These are phyloP conservation scores for Eubasilissa splendida DNA, from an alignment of 2,888 invertebrate genomes.

Conservation along the genomic window DNA sequence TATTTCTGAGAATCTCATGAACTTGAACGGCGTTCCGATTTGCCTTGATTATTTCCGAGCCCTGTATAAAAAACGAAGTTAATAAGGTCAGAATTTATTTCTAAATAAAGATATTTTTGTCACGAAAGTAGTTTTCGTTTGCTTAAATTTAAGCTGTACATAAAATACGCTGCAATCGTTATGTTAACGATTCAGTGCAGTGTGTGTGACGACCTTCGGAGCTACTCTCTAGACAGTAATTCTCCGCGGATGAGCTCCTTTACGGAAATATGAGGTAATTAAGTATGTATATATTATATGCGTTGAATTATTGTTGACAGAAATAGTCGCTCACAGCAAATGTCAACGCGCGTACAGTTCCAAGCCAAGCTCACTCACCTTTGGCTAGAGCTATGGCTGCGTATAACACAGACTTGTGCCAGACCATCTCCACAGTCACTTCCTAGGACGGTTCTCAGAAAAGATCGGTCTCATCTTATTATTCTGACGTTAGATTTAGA, in stretches of 20 bases:
- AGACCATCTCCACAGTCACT: background rate
- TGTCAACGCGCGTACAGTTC: background rate
- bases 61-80: background rate
- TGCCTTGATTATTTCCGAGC: no score
- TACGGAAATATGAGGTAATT: background rate
- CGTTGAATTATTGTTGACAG: no score
- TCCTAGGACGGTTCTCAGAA: background rate
- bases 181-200: background rate
- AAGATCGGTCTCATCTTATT: no score
- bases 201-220: background rate
- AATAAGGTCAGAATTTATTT: background rate
- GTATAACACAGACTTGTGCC: background rate
- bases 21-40: no score
- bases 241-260: background rate
- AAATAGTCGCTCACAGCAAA: background rate
- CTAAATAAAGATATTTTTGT: background rate
- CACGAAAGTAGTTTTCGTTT: background rate
- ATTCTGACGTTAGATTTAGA: no score
- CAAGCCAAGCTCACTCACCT: conserved; percentile 17
- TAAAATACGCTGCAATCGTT: background rate
- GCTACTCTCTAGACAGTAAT: background rate
- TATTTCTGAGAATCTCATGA: no score
- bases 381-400: background rate
- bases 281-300: background rate
- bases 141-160: background rate